Evolutionary conservation across 2,113 vertebrate genomes (phyloP).

Genomic region (Romanogobio albipinnatus): DNA sequence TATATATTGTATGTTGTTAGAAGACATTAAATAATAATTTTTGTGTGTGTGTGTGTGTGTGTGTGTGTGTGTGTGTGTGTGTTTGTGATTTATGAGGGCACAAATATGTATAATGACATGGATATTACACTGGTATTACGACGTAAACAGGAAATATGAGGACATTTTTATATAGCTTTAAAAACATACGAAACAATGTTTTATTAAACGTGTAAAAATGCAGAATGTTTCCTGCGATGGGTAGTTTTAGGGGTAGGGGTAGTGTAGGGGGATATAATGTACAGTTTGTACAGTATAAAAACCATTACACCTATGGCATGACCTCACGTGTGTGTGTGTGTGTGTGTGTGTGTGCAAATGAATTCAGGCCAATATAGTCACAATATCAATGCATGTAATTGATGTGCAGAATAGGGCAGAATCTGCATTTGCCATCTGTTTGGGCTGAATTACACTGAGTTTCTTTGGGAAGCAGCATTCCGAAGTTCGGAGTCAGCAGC

Average conservation of each 20-base stretch:
- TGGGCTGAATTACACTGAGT: slow-evolving; percentile 12
- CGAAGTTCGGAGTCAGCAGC: background rate
- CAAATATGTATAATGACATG: too few relatives aligned
- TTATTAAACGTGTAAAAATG: too few relatives aligned
- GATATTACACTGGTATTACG: too few relatives aligned
- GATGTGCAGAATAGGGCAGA: background rate
- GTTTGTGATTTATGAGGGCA: too few relatives aligned
- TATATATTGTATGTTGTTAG: background rate
- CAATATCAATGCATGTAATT: slow-evolving; percentile 20
- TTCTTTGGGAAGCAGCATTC: slow-evolving; percentile 21
- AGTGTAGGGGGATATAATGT: too few relatives aligned
- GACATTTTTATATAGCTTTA: too few relatives aligned
- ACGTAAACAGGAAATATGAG: too few relatives aligned
- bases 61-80: background rate
- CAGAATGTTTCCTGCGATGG: too few relatives aligned
- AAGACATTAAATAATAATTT: background rate
- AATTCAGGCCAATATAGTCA: background rate
- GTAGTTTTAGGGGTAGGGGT: too few relatives aligned
- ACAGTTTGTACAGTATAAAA: too few relatives aligned
- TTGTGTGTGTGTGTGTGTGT: background rate
- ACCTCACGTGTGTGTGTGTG: background rate
- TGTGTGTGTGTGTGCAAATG: background rate
- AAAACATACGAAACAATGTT: too few relatives aligned
- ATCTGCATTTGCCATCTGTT: slow-evolving; percentile 15
- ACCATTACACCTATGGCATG: too few relatives aligned